phyloP scores from a whole-genome alignment of 2,113 vertebrate species.

The Zosterops japonicus region DNA sequence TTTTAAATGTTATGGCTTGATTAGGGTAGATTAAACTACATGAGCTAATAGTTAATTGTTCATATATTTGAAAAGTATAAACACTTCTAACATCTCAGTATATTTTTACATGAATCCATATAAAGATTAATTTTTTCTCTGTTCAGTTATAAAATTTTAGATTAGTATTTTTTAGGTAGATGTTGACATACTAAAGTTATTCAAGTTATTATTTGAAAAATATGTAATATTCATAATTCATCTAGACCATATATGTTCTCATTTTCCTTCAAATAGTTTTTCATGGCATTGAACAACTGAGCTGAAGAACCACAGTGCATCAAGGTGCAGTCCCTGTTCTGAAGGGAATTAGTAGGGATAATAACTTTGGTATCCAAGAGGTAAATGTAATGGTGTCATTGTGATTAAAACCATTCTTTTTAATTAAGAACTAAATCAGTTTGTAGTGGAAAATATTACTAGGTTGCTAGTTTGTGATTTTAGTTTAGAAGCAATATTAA shows the following conservation, averaged over 20 bases:
- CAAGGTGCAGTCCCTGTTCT: background rate
- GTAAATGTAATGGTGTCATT: background rate
- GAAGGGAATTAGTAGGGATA: background rate
- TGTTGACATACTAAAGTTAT: background rate
- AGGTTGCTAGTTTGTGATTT: conserved; percentile 2
- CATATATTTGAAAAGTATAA: conserved; percentile 49
- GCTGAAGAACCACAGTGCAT: background rate
- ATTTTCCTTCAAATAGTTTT: background rate
- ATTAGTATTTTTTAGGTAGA: background rate
- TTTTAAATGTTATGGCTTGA: conserved; percentile 29
- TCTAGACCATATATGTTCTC: background rate
- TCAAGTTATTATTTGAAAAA: background rate
- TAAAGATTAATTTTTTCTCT: background rate
- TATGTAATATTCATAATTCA: background rate
- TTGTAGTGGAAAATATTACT: conserved; percentile 24
- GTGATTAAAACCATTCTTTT: conserved; percentile 37
- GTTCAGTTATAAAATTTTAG: background rate
- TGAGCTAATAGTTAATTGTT: conserved; percentile 48
- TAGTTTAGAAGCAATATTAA: background rate
- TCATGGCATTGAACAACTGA: background rate
- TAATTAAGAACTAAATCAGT: conserved; percentile 16
- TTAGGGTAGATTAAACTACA: conserved; percentile 44
- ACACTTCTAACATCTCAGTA: conserved; percentile 7
- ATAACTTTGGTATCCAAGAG: conserved; percentile 6
- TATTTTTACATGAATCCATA: background rate